Conservation (phyloP, 2,888 invertebrate genomes). For the Lepidonotus clava region DNA sequence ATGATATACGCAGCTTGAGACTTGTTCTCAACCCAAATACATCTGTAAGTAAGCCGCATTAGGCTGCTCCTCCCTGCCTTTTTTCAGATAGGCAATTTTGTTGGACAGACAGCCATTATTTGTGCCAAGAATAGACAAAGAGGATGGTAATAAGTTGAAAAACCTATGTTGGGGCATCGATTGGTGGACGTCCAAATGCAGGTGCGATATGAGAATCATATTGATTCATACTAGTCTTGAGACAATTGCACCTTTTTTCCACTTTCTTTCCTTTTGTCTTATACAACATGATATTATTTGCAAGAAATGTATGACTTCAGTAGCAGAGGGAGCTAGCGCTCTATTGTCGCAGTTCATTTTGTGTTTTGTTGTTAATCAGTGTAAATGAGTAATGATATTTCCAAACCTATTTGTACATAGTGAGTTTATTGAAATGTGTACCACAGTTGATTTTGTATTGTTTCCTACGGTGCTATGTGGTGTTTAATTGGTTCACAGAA, state of each 20-base stretch:
- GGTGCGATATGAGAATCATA: background rate
- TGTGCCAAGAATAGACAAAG: background rate
- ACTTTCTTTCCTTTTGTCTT: background rate
- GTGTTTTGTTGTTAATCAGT: background rate
- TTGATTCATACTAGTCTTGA: conserved; percentile 27
- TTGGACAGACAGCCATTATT: background rate
- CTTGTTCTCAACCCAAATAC: background rate
- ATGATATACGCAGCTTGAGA: no score
- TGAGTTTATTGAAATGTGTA: background rate
- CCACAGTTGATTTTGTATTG: background rate
- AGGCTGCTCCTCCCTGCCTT: background rate
- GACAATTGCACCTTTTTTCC: background rate
- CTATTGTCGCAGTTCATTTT: background rate
- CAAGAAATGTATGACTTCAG: background rate
- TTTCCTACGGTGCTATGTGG: conserved; percentile 25
- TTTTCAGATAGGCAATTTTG: background rate
- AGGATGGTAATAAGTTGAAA: background rate
- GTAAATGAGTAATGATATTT: background rate
- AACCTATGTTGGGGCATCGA: background rate
- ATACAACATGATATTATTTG: background rate
- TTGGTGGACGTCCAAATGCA: background rate
- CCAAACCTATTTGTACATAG: conserved; percentile 5
- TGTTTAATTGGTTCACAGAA: background rate
- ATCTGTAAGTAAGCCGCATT: background rate
- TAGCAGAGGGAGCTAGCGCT: background rate